A percentile compares a stretch with the other conserved stretches of the same genome.
These are phyloP conservation scores for Gallinago nigripennis DNA, from an alignment of 2,797 vertebrate species.

Conservation along the genomic window DNA sequence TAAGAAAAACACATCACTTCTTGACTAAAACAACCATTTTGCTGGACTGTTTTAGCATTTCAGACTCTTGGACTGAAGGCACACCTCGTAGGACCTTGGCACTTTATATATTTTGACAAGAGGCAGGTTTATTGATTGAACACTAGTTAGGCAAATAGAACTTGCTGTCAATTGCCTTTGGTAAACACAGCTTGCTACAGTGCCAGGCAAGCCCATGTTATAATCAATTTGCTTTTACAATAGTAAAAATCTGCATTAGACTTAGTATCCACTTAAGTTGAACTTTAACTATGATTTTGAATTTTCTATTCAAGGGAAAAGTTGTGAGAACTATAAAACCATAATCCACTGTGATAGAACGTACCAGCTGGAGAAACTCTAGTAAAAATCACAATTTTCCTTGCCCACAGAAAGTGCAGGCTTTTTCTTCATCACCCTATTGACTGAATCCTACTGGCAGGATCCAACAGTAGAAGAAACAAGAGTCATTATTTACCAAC, in stretches of 20 bases:
- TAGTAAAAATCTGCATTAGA: not conserved
- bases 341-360: not conserved
- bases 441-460: not conserved
- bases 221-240: not conserved
- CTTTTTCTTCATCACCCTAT: not conserved
- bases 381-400: not conserved
- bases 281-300: not conserved
- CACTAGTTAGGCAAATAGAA: not conserved
- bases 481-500: not conserved
- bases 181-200: not conserved
- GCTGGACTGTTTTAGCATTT: not conserved
- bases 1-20: not conserved
- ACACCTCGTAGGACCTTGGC: not conserved
- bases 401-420: not conserved
- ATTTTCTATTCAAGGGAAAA: not conserved
- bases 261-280: not conserved
- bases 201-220: not conserved
- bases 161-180: not conserved
- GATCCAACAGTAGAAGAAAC: not conserved
- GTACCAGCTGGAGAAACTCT: not conserved
- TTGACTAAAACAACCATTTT: not conserved
- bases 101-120: not conserved
- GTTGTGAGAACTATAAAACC: not conserved
- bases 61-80: not conserved
- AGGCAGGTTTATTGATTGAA: not conserved